Evolutionary conservation across 2,797 vertebrate species (phyloP).

Genomic region (Graptemys geographica): DNA sequence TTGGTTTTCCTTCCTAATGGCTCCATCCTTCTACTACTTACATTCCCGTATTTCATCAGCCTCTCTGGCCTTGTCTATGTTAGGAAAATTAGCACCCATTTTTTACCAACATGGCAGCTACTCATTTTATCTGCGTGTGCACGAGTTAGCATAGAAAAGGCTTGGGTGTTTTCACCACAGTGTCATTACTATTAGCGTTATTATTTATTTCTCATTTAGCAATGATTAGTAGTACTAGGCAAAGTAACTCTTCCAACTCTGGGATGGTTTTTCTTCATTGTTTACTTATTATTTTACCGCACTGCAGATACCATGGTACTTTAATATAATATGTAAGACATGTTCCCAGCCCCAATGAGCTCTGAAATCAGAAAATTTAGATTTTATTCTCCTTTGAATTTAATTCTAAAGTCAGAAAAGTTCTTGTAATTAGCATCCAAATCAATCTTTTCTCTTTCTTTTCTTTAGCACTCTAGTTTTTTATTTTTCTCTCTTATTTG

Average conservation of each 20-base stretch:
- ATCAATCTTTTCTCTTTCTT: background rate
- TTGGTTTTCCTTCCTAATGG: background rate
- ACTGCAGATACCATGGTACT: background rate
- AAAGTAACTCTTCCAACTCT: background rate
- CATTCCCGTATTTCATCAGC: background rate
- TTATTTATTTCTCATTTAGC: background rate
- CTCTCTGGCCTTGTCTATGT: background rate
- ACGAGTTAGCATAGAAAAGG: background rate
- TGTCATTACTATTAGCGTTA: background rate
- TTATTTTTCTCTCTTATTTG: background rate
- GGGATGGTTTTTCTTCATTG: background rate
- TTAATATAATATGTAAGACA: background rate
- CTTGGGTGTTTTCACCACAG: background rate
- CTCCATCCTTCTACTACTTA: fast-evolving
- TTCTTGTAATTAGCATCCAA: background rate
- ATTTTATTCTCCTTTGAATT: background rate
- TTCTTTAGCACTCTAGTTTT: background rate
- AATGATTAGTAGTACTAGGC: background rate
- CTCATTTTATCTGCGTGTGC: fast-evolving
- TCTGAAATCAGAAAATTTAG: background rate
- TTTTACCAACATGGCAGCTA: background rate
- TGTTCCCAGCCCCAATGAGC: background rate
- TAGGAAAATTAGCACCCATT: background rate
- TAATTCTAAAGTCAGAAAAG: background rate
- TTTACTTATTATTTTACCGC: background rate